Percentiles rank a stretch among this genome's conserved stretches.
phyloP scores from a whole-genome alignment of 2,888 invertebrate genomes.

The Nowickia ferox region DNA sequence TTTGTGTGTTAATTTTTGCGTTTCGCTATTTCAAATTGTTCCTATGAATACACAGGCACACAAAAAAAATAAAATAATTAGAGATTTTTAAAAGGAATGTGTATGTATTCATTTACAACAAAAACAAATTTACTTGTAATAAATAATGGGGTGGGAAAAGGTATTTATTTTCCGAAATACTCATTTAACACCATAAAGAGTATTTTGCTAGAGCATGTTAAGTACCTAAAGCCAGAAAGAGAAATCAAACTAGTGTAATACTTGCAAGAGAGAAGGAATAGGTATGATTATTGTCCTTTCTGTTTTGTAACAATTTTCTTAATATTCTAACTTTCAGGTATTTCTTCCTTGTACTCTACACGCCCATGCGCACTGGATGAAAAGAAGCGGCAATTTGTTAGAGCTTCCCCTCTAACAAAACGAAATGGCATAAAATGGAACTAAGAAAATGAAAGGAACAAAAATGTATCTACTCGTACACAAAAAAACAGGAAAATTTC shows the following conservation, averaged over 20 bases:
- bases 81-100: background rate
- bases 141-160: slow-evolving; percentile 36
- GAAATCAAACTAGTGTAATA: background rate
- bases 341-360: slow-evolving; percentile 18
- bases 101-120: slow-evolving; percentile 42
- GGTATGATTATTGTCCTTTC: slow-evolving; percentile 38
- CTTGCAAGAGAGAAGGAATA: slow-evolving; percentile 41
- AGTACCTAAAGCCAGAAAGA: slow-evolving; percentile 32
- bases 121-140: slow-evolving; percentile 7
- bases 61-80: slow-evolving; percentile 31
- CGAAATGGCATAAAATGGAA: slow-evolving; percentile 25
- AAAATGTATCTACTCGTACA: background rate
- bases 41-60: slow-evolving; percentile 24
- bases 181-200: slow-evolving; percentile 7
- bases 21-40: slow-evolving; percentile 65
- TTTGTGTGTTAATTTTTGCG: slow-evolving; percentile 68
- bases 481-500: slow-evolving; percentile 28
- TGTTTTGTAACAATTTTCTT: slow-evolving; percentile 34
- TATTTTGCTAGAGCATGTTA: slow-evolving; percentile 4
- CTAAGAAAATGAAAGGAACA: slow-evolving; percentile 11
- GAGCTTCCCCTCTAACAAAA: slow-evolving; percentile 59
- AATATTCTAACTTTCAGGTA: slow-evolving; percentile 18
- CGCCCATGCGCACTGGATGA: slow-evolving; percentile 64
- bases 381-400: slow-evolving; percentile 50
- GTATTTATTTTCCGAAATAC: slow-evolving; percentile 3